A percentile compares a stretch with the other conserved stretches of the same genome.
Evolutionary conservation across 2,797 vertebrate species (phyloP).

Genomic region (Anas bahamensis): DNA sequence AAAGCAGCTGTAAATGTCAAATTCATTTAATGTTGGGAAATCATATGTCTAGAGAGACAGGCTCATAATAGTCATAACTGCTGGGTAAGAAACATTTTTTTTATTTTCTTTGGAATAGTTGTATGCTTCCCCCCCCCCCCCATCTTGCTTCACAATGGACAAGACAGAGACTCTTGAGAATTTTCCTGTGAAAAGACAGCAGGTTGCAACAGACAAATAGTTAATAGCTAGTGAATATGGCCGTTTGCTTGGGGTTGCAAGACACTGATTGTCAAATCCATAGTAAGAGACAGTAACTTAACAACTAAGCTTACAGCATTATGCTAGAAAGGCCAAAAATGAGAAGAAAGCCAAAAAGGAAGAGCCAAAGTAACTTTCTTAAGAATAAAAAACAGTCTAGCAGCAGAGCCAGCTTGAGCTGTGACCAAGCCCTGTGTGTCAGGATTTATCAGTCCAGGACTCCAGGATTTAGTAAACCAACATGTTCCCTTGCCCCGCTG

Average conservation of each 20-base stretch:
- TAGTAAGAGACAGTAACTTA: background rate
- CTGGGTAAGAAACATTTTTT: background rate
- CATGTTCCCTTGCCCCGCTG: background rate
- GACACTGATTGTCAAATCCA: background rate
- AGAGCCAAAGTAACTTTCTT: background rate
- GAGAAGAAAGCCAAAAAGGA: background rate
- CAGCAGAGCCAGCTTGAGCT: background rate
- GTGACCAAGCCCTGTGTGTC: background rate
- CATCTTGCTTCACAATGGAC: background rate
- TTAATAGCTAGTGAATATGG: background rate
- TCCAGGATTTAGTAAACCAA: background rate
- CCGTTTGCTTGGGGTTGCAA: background rate
- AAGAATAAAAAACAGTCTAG: background rate
- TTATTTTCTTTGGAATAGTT: background rate
- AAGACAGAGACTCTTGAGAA: background rate
- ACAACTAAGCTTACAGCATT: background rate
- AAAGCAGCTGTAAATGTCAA: slow-evolving; percentile 33
- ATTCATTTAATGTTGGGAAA: slow-evolving; percentile 22
- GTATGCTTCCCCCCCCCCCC: too few species aligned
- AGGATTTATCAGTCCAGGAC: background rate
- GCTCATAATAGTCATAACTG: background rate
- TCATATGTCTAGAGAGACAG: background rate
- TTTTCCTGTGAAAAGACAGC: background rate
- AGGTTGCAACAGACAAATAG: background rate
- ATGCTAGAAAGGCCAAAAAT: background rate